Evolutionary conservation across 2,888 invertebrate genomes (phyloP).

Genomic region (Campoletis raptor): DNA sequence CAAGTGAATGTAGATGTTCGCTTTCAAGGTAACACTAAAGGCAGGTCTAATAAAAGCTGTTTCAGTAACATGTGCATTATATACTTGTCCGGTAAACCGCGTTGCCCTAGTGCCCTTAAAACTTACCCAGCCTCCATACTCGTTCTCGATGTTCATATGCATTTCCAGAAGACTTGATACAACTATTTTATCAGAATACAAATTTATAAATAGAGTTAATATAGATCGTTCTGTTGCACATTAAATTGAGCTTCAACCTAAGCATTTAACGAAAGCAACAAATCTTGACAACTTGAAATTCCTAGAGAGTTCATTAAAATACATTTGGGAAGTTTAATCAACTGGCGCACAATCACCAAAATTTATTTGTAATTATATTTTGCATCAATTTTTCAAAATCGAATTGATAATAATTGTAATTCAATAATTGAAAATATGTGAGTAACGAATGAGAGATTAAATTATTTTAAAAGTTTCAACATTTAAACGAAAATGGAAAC

Average conservation of each 20-base stretch:
- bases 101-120: slow-evolving; percentile 66
- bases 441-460: not conserved
- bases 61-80: slow-evolving; percentile 38
- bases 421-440: not conserved
- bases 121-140: slow-evolving; percentile 21
- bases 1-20: not conserved
- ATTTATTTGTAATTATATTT: not conserved
- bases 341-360: not conserved
- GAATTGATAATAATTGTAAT: not conserved
- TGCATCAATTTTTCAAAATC: not conserved
- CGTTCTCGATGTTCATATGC: slow-evolving; percentile 1
- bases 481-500: not conserved
- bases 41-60: slow-evolving; percentile 6
- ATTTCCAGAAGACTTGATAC: slow-evolving; percentile 11
- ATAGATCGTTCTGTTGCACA: not conserved
- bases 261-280: not conserved
- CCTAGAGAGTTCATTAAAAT: not conserved
- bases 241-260: not conserved
- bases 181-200: not conserved
- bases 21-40: slow-evolving; percentile 25
- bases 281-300: not conserved
- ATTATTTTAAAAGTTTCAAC: not conserved
- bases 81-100: slow-evolving; percentile 31
- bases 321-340: not conserved
- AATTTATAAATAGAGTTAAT: not conserved